Conservation (phyloP, 2,113 vertebrate species). For the Bujurquina vittata region DNA sequence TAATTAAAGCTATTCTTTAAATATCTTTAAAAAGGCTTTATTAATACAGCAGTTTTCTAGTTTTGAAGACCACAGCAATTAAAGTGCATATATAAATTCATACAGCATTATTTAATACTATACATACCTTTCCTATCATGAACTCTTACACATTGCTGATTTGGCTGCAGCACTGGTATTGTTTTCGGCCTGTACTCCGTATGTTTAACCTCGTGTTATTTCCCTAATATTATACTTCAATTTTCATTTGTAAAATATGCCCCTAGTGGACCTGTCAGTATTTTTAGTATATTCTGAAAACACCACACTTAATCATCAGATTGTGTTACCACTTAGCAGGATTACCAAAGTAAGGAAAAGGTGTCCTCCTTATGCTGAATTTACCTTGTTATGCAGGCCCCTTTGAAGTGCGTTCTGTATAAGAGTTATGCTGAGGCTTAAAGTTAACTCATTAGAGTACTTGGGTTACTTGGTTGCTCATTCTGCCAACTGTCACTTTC, state of each 20-base stretch:
- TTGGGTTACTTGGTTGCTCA: neutral
- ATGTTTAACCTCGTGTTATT: neutral
- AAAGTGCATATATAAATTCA: neutral
- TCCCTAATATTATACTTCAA: neutral
- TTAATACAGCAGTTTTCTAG: rapidly evolving
- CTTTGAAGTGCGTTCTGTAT: neutral
- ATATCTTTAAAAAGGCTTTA: neutral
- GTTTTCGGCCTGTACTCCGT: neutral
- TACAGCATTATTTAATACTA: neutral
- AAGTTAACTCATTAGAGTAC: neutral
- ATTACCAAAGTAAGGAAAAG: neutral
- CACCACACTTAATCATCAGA: neutral
- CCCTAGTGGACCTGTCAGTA: neutral
- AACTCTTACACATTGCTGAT: neutral
- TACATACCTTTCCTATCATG: neutral
- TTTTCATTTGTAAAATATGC: neutral
- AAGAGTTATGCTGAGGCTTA: rapidly evolving
- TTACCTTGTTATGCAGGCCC: neutral
- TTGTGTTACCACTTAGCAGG: neutral
- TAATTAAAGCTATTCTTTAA: neutral
- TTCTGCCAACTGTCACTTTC: neutral
- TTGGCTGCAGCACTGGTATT: neutral
- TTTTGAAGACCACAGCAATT: neutral
- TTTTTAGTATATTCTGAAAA: neutral
- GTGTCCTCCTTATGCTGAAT: neutral